Evolutionary conservation across 2,113 vertebrate genomes (phyloP).

Genomic region (Tragelaphus strepsiceros): DNA sequence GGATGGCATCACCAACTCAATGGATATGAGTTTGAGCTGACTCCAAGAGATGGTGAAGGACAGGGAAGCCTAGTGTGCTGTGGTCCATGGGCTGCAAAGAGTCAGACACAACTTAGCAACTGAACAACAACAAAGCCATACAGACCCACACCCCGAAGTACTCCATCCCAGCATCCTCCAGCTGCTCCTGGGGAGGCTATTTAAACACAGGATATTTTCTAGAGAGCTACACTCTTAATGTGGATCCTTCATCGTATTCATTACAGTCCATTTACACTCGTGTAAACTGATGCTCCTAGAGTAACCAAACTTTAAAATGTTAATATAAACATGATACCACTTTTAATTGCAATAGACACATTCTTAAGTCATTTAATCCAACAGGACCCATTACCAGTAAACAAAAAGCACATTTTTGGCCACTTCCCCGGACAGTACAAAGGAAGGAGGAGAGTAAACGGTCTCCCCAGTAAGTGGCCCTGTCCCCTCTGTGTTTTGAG

Average conservation of each 20-base stretch:
- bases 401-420: slow-evolving; percentile 74
- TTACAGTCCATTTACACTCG: slow-evolving; percentile 78
- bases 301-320: slow-evolving; percentile 81
- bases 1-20: not conserved
- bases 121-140: not conserved
- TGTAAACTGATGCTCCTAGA: slow-evolving; percentile 78
- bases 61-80: not conserved
- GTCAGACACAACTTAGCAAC: not conserved
- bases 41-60: not conserved
- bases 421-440: slow-evolving; percentile 52
- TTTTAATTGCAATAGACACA: slow-evolving; percentile 83
- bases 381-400: slow-evolving; percentile 75
- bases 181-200: slow-evolving; percentile 41
- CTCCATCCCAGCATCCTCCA: slow-evolving; percentile 52
- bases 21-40: not conserved
- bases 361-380: slow-evolving; percentile 82
- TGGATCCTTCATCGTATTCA: slow-evolving; percentile 76
- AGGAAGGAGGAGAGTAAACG: not conserved
- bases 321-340: slow-evolving; percentile 82
- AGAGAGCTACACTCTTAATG: slow-evolving; percentile 76
- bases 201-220: slow-evolving; percentile 72
- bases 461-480: slow-evolving; percentile 7
- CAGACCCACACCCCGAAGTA: slow-evolving; percentile 36
- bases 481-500: not conserved
- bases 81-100: not conserved